phyloP scores from a whole-genome alignment of 2,113 vertebrate genomes.

The Tragulus kanchil region DNA sequence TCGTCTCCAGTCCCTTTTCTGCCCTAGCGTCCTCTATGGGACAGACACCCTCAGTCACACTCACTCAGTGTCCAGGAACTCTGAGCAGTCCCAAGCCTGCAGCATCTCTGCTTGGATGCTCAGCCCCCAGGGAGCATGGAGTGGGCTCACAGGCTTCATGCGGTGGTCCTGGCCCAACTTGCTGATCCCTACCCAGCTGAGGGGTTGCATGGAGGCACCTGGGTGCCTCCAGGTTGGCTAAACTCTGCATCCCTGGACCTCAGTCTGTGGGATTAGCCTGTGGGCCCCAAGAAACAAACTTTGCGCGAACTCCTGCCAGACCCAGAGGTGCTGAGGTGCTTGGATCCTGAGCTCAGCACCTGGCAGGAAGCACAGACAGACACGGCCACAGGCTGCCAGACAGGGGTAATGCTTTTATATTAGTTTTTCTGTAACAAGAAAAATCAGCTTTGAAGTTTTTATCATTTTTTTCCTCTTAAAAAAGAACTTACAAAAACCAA shows the following conservation, averaged over 20 bases:
- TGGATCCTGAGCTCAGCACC: background rate
- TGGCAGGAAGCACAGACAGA: constrained; percentile 60
- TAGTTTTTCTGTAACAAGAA: constrained; percentile 82
- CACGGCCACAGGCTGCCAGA: constrained; percentile 33
- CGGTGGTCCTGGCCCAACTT: too few relatives aligned
- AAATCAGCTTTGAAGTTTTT: constrained; percentile 74
- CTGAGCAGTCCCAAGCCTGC: background rate
- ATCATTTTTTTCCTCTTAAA: constrained; percentile 63
- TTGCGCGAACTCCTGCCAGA: background rate
- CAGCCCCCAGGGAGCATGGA: background rate
- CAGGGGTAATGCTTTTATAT: constrained; percentile 81
- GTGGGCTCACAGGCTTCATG: background rate
- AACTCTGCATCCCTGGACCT: too few relatives aligned
- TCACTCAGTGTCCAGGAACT: background rate
- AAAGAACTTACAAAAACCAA: constrained; percentile 44
- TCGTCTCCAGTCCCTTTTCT: background rate
- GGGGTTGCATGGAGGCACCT: accelerated
- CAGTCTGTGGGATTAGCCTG: background rate
- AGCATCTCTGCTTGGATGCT: background rate
- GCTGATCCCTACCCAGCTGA: accelerated
- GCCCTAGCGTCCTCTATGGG: background rate
- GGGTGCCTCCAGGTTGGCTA: background rate
- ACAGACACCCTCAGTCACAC: background rate
- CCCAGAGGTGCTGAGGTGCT: background rate
- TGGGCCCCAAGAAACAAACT: background rate